Percentiles rank a stretch among this genome's conserved stretches.
Conservation (phyloP, 2,888 invertebrate genomes). For the Lydus trimaculatus region DNA sequence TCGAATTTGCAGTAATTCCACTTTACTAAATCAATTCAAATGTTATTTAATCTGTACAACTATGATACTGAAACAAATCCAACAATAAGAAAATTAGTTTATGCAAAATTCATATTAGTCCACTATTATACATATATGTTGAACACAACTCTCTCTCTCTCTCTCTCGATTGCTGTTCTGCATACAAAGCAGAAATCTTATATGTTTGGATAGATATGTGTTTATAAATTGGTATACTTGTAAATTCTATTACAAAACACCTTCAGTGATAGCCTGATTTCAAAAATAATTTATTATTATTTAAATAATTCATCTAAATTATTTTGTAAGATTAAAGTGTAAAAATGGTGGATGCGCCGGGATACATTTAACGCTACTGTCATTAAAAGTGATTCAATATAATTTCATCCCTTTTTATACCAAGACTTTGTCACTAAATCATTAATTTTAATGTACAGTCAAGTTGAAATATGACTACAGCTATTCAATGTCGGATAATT, state of each 20-base stretch:
- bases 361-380: background rate
- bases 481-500: background rate
- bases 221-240: background rate
- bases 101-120: slow-evolving; percentile 30
- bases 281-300: background rate
- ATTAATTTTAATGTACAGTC: background rate
- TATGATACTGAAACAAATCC: slow-evolving; percentile 8
- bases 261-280: background rate
- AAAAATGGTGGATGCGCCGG: slow-evolving; percentile 1
- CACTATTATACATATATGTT: slow-evolving; percentile 21
- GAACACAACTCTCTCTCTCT: slow-evolving; percentile 26
- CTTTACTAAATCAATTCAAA: background rate
- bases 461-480: background rate
- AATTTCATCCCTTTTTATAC: background rate
- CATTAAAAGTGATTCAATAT: background rate
- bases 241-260: background rate
- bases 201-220: slow-evolving; percentile 12
- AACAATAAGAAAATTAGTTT: slow-evolving; percentile 29
- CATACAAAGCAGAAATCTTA: slow-evolving; percentile 30
- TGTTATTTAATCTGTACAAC: slow-evolving; percentile 4
- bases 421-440: background rate
- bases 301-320: background rate
- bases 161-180: slow-evolving; percentile 23
- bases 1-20: no score
- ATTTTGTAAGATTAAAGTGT: background rate